These are phyloP conservation scores for Brienomyrus brachyistius DNA, from an alignment of 2,113 vertebrate species.

Conservation along the genomic window DNA sequence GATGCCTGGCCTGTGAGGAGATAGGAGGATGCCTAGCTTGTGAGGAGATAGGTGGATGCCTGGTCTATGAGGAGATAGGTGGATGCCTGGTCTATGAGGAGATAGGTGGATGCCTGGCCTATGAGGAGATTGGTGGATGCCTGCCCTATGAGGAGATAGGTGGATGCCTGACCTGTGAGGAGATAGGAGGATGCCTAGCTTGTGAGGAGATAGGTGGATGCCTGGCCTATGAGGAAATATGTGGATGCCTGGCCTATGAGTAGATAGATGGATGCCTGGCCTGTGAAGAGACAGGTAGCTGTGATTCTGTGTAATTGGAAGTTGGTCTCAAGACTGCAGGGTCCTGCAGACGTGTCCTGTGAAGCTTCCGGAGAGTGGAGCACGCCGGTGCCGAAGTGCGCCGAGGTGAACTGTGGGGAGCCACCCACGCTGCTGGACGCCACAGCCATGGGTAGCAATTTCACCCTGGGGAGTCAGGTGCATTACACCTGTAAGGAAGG, in stretches of 20 bases:
- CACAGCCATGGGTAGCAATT: slow-evolving; percentile 62
- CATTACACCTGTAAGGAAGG: slow-evolving; percentile 89
- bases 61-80: background rate
- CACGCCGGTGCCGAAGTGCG: slow-evolving; percentile 67
- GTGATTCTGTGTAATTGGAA: slow-evolving; percentile 28
- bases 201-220: background rate
- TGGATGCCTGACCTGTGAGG: too few species aligned
- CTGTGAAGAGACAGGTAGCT: background rate
- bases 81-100: background rate
- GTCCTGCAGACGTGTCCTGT: slow-evolving; percentile 71
- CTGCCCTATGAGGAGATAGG: too few species aligned
- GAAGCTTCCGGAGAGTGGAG: slow-evolving; percentile 79
- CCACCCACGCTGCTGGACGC: slow-evolving; percentile 78
- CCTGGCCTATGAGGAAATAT: background rate
- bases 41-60: background rate
- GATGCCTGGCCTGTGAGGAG: background rate
- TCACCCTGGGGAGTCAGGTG: slow-evolving; percentile 74
- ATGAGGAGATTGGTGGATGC: too few species aligned
- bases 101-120: too few species aligned
- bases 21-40: background rate
- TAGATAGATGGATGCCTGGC: background rate
- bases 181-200: background rate
- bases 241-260: background rate
- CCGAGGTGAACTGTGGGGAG: slow-evolving; percentile 65
- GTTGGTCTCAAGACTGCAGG: slow-evolving; percentile 73